These are phyloP conservation scores for Galbula dea DNA, from an alignment of 2,113 vertebrate species.

Conservation along the genomic window DNA sequence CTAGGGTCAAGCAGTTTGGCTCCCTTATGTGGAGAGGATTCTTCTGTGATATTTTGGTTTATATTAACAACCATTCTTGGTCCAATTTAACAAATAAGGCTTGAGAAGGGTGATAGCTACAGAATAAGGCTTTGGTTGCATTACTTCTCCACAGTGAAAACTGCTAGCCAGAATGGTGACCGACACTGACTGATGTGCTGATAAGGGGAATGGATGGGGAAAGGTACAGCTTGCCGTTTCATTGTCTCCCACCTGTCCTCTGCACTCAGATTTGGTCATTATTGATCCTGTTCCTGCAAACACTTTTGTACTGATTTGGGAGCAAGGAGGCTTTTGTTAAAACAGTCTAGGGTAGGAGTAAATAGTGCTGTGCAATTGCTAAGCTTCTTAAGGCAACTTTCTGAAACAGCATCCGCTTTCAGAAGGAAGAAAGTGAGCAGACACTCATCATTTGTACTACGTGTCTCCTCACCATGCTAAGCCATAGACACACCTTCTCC, in stretches of 20 bases:
- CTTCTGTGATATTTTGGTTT: neutral
- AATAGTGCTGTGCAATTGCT: neutral
- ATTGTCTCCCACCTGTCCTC: neutral
- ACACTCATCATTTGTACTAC: neutral
- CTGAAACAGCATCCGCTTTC: neutral
- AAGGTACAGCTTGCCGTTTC: constrained; percentile 35
- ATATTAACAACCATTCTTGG: neutral
- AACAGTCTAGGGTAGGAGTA: neutral
- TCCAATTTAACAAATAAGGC: neutral
- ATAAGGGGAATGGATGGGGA: neutral
- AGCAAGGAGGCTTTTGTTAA: neutral
- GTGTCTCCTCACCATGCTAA: neutral
- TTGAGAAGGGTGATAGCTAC: neutral
- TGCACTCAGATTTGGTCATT: neutral
- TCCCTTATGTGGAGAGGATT: neutral
- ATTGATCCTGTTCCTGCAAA: neutral
- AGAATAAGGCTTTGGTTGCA: neutral
- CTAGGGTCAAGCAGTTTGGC: neutral
- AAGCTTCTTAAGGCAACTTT: neutral
- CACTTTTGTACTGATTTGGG: neutral
- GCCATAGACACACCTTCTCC: neutral
- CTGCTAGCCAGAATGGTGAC: neutral
- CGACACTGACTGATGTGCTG: neutral
- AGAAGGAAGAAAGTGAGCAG: neutral
- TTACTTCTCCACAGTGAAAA: neutral